Base-by-base conservation (phyloP, 2,797 vertebrate genomes). In the Echeneis naucrates region DNA sequence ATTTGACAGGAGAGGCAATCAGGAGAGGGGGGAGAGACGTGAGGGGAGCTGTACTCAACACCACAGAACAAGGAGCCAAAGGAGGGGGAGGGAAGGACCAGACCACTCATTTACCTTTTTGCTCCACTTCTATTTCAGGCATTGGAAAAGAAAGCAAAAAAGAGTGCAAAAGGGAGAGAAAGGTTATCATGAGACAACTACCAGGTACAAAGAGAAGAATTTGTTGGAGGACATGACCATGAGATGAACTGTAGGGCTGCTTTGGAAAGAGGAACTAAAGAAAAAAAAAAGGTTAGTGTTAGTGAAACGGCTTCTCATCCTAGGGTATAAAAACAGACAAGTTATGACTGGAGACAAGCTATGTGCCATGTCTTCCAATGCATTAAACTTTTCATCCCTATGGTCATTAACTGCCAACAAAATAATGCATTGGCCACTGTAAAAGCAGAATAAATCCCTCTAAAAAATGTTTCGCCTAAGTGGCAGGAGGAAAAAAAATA, bases 51-150 rank as follows among this genome's bases (percentile, higher is more conserved):
- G 94, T 95, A 94, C 90, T 94, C 95, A 96, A 96, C 96, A 97
- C 95, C 95, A 99, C 97, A 98, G 95, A 96, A 99, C 96, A 98
- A 95, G 96, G 96, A 97, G 95, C 96, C 95, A 92, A 83, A 86
- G 70, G 71, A 82, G 90, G 94, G 92, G 95, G 93, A 68, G 94
- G 94, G 94, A 91, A 93, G 93, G 94, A 95, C 95, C 94, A 94
- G 92, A 94, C 95, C 95, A 93, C 87, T 96, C 96, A 99, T 98
- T 99, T 99, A 99, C 98, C 98, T 99, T 99, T 99, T 98, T 99
- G 97, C 94, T 99, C 98, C 98, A 99, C 98, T 99, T 99, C 98
- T 99, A 99, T 99, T 98, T 98, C 97, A 98, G 96, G 97, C 97
- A 95, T 96, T 95, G 95, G 95, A 96, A 94, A 93, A 97, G 96